phyloP scores from a whole-genome alignment of 2,888 invertebrate species.

The Brachylomia viminalis region DNA sequence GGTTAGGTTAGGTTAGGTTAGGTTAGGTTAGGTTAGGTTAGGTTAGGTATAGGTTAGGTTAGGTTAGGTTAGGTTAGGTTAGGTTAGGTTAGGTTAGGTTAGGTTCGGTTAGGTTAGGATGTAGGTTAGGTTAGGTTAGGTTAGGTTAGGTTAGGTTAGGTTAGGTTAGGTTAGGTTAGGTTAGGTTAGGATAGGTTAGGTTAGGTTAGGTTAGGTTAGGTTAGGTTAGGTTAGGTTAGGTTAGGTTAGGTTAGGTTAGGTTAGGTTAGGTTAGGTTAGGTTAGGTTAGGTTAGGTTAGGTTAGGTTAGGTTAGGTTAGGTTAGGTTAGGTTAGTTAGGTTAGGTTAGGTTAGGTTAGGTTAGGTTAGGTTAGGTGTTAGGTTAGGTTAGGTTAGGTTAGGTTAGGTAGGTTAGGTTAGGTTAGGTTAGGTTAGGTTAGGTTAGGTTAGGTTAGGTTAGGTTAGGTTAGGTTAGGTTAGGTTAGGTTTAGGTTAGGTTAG shows the following conservation, averaged over 20 bases:
- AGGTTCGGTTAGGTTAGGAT: conserved; percentile 54
- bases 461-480: too few relatives aligned
- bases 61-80: conserved; percentile 13
- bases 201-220: conserved; percentile 41
- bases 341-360: conserved; percentile 44
- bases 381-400: conserved; percentile 25
- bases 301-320: background rate
- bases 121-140: conserved; percentile 41
- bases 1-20: conserved; percentile 39
- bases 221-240: conserved; percentile 37
- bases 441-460: conserved; percentile 42
- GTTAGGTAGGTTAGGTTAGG: conserved; percentile 24
- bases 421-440: conserved; percentile 30
- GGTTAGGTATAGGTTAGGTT: conserved; percentile 41
- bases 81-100: conserved; percentile 49
- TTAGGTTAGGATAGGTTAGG: conserved; percentile 30
- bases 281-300: conserved; percentile 30
- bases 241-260: conserved; percentile 30
- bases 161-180: conserved; percentile 24
- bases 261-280: conserved; percentile 40
- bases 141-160: conserved; percentile 31
- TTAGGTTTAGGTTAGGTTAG: conserved; percentile 37
- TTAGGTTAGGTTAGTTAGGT: conserved; percentile 36
- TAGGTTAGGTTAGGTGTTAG: conserved; percentile 43
- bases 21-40: conserved; percentile 52